phyloP scores from a whole-genome alignment of 1,140 invertebrate genomes.

The Leptonema lineaticorne region DNA sequence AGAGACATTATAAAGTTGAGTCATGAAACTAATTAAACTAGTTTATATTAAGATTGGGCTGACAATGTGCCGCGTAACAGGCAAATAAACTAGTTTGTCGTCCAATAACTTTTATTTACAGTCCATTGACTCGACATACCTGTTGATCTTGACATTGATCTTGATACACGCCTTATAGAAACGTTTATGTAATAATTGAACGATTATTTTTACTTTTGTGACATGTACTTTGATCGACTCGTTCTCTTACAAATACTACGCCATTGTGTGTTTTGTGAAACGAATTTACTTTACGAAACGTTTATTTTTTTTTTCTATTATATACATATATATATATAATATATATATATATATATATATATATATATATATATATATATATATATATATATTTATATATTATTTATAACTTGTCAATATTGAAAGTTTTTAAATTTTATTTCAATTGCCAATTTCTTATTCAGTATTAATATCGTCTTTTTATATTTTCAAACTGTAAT shows the following conservation, averaged over 20 bases:
- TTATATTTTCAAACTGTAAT: no score
- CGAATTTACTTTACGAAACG: no score
- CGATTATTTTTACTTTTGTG: conserved; percentile 19
- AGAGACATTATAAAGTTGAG: neutral
- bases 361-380: neutral
- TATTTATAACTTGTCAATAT: no score
- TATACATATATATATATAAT: neutral
- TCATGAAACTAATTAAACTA: conserved; percentile 25
- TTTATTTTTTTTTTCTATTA: neutral
- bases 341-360: neutral
- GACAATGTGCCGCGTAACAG: conserved; percentile 14
- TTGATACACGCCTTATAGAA: conserved; percentile 8
- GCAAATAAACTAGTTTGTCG: conserved; percentile 26
- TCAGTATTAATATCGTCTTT: no score
- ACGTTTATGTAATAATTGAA: conserved; percentile 13
- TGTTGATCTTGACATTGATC: conserved; percentile 26
- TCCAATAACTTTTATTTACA: conserved; percentile 21
- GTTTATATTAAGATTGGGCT: conserved; percentile 21
- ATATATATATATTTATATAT: no score
- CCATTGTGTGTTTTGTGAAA: neutral
- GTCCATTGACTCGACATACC: conserved; percentile 16
- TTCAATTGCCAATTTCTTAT: no score
- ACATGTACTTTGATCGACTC: neutral
- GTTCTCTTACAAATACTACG: neutral
- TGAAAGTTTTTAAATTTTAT: no score